Evolutionary conservation across 2,113 vertebrate genomes (phyloP), one percentile per base, ranked within the genome.

Genomic region (Leptodactylus fuscus): DNA sequence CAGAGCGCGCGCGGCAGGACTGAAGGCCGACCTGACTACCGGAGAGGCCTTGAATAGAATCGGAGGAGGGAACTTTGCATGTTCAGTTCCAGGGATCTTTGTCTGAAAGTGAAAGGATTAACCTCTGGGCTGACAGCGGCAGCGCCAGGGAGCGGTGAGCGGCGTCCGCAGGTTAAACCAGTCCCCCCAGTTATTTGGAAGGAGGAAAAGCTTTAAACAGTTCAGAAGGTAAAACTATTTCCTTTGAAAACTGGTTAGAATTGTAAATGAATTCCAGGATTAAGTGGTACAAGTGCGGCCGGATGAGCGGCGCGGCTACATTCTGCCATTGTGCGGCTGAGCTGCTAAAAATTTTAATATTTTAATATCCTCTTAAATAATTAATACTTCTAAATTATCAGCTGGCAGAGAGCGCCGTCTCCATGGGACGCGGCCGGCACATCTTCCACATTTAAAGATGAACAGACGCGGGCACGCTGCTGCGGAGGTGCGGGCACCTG

Each of bases 371-470:
- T 41, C 88, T 88, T 91, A 88, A 89, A 92, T 91, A 88, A 92
- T 92, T 94, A 89, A 93, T 89, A 91, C 87, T 0, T 67, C 89
- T 90, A 91, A 90, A 91, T 87, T 16, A 87, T 90, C 90, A 91
- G 86, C 88, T 88, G 85, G 51, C 83, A 79, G 88, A 88, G 85
- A 55, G 53, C 87, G 87, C 53, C 36, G 78, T 79, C 87, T 88
- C 87, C 83, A 48, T 86, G 80, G 90, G 93, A 91, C n/a, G 85
- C 36, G 87, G 71, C 41, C 81, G 88, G 32, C 55, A 79, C 24
- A 85, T 87, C 82, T 79, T 88, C 81, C 38, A 51, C 74, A 81
- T 34, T 34, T 12, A n/a, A 81, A 36, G 80, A 81, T 9, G n/a
- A 58, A 29, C 78, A n/a, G 79, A 81, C 58, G 41, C 38, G 9